phyloP scores from a whole-genome alignment of 1,140 invertebrate species.

The Nomia melanderi region DNA sequence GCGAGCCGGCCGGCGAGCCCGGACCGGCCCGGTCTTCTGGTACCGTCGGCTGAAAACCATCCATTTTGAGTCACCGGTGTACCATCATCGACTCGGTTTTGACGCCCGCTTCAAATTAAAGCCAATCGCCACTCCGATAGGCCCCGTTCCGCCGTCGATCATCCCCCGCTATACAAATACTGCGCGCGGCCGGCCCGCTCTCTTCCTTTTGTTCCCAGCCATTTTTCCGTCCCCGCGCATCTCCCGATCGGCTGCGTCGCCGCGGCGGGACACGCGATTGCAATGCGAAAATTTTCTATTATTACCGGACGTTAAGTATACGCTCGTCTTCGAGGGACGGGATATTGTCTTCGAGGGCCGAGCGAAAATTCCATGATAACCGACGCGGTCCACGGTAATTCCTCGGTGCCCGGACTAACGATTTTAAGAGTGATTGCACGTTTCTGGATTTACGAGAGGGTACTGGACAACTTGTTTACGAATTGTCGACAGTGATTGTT shows the following conservation, averaged over 20 bases:
- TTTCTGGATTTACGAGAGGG: too few species aligned
- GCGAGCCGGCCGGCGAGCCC: neutral
- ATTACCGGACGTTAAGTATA: too few species aligned
- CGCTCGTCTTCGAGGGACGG: too few species aligned
- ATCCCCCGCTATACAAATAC: constrained; percentile 32
- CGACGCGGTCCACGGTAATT: too few species aligned
- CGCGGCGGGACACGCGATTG: neutral
- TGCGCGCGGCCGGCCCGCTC: too few species aligned
- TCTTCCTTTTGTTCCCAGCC: neutral
- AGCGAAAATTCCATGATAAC: too few species aligned
- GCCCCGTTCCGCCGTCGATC: constrained; percentile 9
- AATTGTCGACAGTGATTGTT: too few species aligned
- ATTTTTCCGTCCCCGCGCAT: neutral
- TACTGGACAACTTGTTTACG: too few species aligned
- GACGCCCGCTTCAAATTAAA: constrained; percentile 74
- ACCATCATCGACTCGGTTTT: constrained; percentile 71
- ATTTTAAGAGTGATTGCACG: too few species aligned
- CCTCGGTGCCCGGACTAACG: too few species aligned
- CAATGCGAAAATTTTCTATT: too few species aligned
- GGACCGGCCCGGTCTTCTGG: constrained; percentile 48
- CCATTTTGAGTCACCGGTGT: constrained; percentile 68
- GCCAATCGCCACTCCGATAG: constrained; percentile 60
- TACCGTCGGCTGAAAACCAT: constrained; percentile 67
- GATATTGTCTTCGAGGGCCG: too few species aligned
- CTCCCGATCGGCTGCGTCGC: neutral